Evolutionary conservation across 2,113 vertebrate species (phyloP), one percentile per base, ranked within the genome.

Genomic region (Phalacrocorax carbo): DNA sequence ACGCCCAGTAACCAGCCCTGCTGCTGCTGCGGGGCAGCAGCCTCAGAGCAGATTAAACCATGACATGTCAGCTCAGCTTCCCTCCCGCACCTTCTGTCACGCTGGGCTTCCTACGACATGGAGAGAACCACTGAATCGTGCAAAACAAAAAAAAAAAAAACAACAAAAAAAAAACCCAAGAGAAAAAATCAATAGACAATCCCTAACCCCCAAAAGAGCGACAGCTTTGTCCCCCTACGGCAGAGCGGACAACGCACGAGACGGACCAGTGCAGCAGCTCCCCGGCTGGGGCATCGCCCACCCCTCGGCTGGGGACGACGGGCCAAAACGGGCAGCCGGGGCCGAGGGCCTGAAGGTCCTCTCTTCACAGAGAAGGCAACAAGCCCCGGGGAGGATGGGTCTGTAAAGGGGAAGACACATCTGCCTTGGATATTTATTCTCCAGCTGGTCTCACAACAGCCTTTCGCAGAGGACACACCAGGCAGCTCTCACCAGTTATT

Each of bases 401-500:
- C 91, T 93, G 77, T 32, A 46, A 57, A 57, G 52, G 52, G 51
- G 72, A 92, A 75, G 65, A 36, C 86, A 85, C 91, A 88, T 86
- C 86, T 89, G 93, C 66, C 14, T 9, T 10, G 14, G 86, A 49
- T 76, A 61, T 76, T 52, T 51, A 23, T 54, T 42, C 91, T 96
- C 80, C 92, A 96, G 80, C 95, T 94, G 92, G 72, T 61, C 83
- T 91, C 86, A 34, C 72, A 55, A 51, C 82, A 83, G 90, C 86
- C 58, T 61, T 72, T 78, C 0, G 2, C 80, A 55, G 61, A 83
- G 92, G 93, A 95, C 91, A 54, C 86, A 82, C 76, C 94, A 91
- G 82, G 89, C 88, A 90, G 93, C 60, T 81, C 96, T 82, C 88
- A 79, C 61, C 88, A 89, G 77, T 73, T 91, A 92, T 92, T 95